Evolutionary conservation across 1,140 invertebrate species (phyloP), one percentile per base, ranked within the genome.

Genomic region (Pygmarrhopalites habei): DNA sequence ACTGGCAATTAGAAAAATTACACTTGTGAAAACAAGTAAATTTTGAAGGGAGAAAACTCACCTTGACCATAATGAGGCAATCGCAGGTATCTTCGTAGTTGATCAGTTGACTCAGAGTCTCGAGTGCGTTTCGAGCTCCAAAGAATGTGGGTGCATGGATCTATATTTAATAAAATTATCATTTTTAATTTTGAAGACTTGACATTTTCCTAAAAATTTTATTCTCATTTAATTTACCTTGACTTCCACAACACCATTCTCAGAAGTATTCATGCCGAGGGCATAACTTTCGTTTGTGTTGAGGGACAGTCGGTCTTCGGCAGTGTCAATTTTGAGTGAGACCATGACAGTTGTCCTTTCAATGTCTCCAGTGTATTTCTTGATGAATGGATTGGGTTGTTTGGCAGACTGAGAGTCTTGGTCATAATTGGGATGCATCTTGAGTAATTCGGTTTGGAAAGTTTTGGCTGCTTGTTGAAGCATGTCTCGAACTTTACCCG

Each of bases 71-170:
- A 28, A 71, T 71, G 23, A 68, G 58, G 44, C 69, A 71, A 25
- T 68, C 66, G 35, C 69, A 71, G 7, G 66, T 67, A 19, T 73
- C 74, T 59, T 75, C 74, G 58, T 71, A 74, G 23, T 72, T 71
- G 2, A 90, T 82, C 30, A 92, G 72, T 69, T 92, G 89, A 1
- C 80, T 78, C 0, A 92, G 74, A 0, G 88, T 89, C 76, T 91
- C 88, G 28, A 90, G 64, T 0, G 80, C 89, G 72, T 92, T 81
- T 2, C 88, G 79, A 1, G 83, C 81, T 1, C 89, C 89, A 71
- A 87, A 90, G 73, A 86, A 89, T 1, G 78, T 85, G 1, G 73
- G 71, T 0, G 85, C 83, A 0, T 70, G 76, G 17, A 92, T 83
- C 1, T 66, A 28, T 4, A 63, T 29, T 25, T 15, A 49, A 49